Conservation (phyloP, 2,888 invertebrate species). For the Scaptomyza polygonia region DNA sequence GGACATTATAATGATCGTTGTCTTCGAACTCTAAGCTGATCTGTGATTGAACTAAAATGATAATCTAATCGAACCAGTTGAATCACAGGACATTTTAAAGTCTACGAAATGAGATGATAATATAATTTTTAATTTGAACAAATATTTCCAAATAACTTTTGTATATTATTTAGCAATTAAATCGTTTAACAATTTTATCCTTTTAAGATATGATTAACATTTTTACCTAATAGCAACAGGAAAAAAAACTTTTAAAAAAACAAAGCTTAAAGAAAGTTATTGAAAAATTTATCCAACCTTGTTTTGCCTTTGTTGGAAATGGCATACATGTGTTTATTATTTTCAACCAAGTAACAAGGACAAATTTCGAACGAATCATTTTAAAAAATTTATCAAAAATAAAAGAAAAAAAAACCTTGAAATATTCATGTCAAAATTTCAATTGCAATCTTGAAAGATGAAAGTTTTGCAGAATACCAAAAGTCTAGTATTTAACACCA, state of each 20-base stretch:
- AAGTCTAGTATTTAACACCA: not conserved
- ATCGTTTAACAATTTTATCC: not conserved
- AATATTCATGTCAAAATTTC: constrained; percentile 19
- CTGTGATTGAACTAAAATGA: constrained; percentile 20
- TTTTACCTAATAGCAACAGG: too few relatives aligned
- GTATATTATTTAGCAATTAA: not conserved
- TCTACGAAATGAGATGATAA: constrained; percentile 8
- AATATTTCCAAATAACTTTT: not conserved
- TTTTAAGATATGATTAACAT: not conserved
- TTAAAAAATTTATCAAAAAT: not conserved
- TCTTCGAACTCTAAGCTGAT: constrained; percentile 2
- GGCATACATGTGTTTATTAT: not conserved
- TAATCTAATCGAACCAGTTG: constrained; percentile 3
- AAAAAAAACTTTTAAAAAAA: too few relatives aligned
- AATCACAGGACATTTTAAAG: constrained; percentile 12
- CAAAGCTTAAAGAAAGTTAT: too few relatives aligned
- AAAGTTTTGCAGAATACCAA: not conserved
- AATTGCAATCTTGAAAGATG: constrained; percentile 18
- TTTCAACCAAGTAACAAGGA: constrained; percentile 23
- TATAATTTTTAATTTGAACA: not conserved
- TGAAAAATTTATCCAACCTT: too few relatives aligned
- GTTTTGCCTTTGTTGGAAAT: too few relatives aligned
- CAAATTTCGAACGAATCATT: not conserved
- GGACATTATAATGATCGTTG: constrained; percentile 15
- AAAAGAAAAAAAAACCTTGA: not conserved